Evolutionary conservation across 2,888 invertebrate species (phyloP), one percentile per base, ranked within the genome.

Genomic region (Limenitis camilla): DNA sequence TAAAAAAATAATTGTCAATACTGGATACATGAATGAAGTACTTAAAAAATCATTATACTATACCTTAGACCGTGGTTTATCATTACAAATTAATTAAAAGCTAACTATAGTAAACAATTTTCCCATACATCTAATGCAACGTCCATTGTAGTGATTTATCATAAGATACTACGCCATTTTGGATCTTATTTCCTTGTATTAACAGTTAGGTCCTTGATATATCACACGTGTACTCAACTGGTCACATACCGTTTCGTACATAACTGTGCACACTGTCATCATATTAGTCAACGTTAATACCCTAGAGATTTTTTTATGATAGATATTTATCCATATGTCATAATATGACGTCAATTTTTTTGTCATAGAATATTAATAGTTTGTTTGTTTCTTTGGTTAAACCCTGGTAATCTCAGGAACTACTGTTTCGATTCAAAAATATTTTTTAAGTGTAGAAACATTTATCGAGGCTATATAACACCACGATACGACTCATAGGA

Each of bases 41-140:
- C 19, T 19, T 19, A 19, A 19, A 19, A 19, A 19, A 19, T 19
- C 19, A 19, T 19, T 19, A 19, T 19, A 19, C 19, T 19, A 19
- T 19, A 19, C 19, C 19, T 19, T 19, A 19, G 19, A 19, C 19
- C 19, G 19, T 19, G 3, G 19, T 19, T 19, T 19, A 19, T 19
- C 19, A 19, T 19, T 19, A 19, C 19, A 19, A 19, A 41, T 49
- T 52, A 46, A 42, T n/a, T 9, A 10, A 52, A 43, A 33, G 48
- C 36, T 44, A 49, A 54, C 42, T 41, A 48, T 10, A 54, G 52
- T 56, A 58, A 56, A 52, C 47, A 62, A 65, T 59, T 62, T 65
- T 64, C 64, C 60, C 64, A 65, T 57, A 57, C 61, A 55, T 43
- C 48, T 56, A 55, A 54, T 56, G 58, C 59, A 60, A 59, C 29